Evolutionary conservation across 1,140 invertebrate species (phyloP), one percentile per base, ranked within the genome.

Genomic region (Cataglyphis hispanica): DNA sequence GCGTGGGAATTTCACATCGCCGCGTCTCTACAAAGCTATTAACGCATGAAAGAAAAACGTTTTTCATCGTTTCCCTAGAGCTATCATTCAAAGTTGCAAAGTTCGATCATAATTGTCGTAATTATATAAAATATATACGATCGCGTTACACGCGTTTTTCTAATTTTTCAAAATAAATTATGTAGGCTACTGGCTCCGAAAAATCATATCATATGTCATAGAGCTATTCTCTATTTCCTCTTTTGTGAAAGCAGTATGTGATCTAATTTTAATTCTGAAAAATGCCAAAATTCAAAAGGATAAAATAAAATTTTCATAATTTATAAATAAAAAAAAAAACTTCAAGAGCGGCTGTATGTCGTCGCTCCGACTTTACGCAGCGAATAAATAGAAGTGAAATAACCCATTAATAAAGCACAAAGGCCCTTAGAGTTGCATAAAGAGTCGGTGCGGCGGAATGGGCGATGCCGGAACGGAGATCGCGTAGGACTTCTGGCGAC

Each of bases 1-100:
- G 64, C 87, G 87, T 90, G 90, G 90, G 89, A 90, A 90, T 78
- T 85, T 86, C 50, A 72, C 64, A 50, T 50, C 31, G 27, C 6
- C 25, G 16, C 56, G 19, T 43, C 43, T 66, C 10, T n/a, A 77
- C 60, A 77, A 74, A 34, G 69, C 61, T 72, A 81, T 76, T 63
- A 87, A 85, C 58, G 13, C 46, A 50, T 50, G 16, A 43, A 87
- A 72, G 37, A 40, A 80, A 50, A 53, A 72, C 5, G 37, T 60
- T 74, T 60, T 25, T 5, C 46, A 37, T 66, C n/a, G 7, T 37
- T 80, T 80, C 53, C 22, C 67, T 19, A 34, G 53, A 72, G 53
- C 46, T 72, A 46, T 46, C 67, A 10, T 60, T 7, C 22, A 2
- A 69, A 66, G 43, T 13, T 67, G 46, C 13, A 2, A 72, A 81